These are phyloP conservation scores for Caenorhabditis sp. DNA, from an alignment of 2,888 invertebrate genomes.

Conservation along the genomic window DNA sequence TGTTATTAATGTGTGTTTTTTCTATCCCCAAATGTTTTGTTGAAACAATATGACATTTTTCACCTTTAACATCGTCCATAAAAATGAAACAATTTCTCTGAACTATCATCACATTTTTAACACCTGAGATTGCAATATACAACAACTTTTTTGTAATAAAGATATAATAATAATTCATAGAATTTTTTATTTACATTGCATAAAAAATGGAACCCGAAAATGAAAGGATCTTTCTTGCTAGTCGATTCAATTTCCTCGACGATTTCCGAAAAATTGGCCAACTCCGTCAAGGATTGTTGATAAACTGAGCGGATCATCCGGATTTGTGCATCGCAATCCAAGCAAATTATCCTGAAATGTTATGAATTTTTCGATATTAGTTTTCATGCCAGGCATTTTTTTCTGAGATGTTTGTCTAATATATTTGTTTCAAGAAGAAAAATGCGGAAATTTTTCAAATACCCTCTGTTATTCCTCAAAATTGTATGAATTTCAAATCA, in stretches of 20 bases:
- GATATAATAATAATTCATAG: slow-evolving; percentile 6
- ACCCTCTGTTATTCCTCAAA: background rate
- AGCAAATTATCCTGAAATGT: slow-evolving; percentile 51
- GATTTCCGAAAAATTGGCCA: slow-evolving; percentile 60
- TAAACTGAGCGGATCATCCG: slow-evolving; percentile 67
- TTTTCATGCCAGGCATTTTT: too few relatives aligned
- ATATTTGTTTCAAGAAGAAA: too few relatives aligned
- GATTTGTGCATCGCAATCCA: slow-evolving; percentile 63
- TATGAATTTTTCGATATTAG: too few relatives aligned
- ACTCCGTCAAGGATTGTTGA: slow-evolving; percentile 61
- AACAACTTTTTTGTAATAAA: background rate
- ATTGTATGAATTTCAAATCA: slow-evolving; percentile 5
- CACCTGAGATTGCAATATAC: background rate
- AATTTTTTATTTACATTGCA: slow-evolving; percentile 5
- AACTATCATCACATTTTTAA: background rate
- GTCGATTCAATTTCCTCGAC: slow-evolving; percentile 18
- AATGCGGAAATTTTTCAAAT: background rate
- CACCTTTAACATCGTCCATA: background rate
- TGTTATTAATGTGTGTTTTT: background rate
- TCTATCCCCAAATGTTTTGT: background rate
- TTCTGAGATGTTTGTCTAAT: background rate
- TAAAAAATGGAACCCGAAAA: slow-evolving; percentile 21
- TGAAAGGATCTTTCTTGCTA: slow-evolving; percentile 14
- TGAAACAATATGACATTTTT: background rate
- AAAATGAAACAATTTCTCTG: background rate